Evolutionary conservation across 2,888 invertebrate species (phyloP).

Genomic region (Homarus gammarus): DNA sequence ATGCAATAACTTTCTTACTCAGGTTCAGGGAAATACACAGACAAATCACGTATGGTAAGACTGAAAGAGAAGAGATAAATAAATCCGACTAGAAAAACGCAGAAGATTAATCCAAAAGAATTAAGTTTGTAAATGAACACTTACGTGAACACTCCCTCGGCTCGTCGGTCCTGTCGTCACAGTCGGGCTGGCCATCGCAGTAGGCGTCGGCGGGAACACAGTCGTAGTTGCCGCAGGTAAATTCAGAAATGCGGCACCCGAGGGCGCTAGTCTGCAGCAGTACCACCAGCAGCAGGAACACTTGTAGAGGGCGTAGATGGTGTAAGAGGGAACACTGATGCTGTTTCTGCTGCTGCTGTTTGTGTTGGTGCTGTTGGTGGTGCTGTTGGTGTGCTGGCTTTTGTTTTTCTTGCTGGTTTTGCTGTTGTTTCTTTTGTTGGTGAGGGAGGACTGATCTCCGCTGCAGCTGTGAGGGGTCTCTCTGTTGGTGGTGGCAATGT

Average conservation of each 20-base stretch:
- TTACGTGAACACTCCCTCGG: constrained; percentile 74
- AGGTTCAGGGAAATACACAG: too few relatives aligned
- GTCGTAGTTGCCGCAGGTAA: constrained; percentile 72
- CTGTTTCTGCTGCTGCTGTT: neutral
- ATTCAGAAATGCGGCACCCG: constrained; percentile 72
- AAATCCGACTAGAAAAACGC: too few relatives aligned
- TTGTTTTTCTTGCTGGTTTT: neutral
- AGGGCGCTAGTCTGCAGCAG: constrained; percentile 32
- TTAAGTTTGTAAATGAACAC: too few relatives aligned
- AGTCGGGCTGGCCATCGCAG: constrained; percentile 90
- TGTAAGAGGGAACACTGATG: constrained; percentile 2
- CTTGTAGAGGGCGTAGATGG: neutral
- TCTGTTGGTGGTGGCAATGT: too few relatives aligned
- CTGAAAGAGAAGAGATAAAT: too few relatives aligned
- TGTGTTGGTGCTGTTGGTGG: neutral
- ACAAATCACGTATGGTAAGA: too few relatives aligned
- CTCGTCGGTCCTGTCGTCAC: constrained; percentile 83
- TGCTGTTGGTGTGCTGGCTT: neutral
- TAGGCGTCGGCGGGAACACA: constrained; percentile 81
- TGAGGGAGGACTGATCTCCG: too few relatives aligned
- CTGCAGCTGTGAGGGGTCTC: too few relatives aligned
- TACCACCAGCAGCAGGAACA: constrained; percentile 24
- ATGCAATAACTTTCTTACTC: too few relatives aligned
- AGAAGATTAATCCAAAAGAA: too few relatives aligned
- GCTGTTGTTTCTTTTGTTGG: neutral